Evolutionary conservation across 2,888 invertebrate species (phyloP).

Genomic region (Ochlodes sylvanus): DNA sequence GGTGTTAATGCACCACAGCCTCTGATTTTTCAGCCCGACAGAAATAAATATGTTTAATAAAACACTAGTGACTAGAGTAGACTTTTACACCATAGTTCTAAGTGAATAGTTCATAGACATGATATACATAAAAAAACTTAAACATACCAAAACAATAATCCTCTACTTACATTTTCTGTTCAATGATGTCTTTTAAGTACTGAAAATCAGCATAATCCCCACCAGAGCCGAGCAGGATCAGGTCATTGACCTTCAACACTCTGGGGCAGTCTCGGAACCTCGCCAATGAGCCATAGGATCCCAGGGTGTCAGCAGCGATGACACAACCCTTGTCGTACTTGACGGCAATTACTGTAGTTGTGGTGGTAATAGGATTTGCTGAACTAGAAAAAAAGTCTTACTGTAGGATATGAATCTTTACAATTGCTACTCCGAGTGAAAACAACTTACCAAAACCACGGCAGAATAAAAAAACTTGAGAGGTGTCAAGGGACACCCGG

Average conservation of each 20-base stretch:
- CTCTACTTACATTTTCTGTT: slow-evolving; percentile 91
- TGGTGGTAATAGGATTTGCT: slow-evolving; percentile 92
- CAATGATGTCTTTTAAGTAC: slow-evolving; percentile 92
- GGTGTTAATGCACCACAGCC: too few species aligned
- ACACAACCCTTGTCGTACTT: slow-evolving; percentile 95
- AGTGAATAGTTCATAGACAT: too few species aligned
- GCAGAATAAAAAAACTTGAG: too few species aligned
- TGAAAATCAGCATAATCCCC: slow-evolving; percentile 99
- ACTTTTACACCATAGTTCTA: too few species aligned
- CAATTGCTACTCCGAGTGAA: too few species aligned
- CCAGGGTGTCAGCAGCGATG: slow-evolving; percentile 96
- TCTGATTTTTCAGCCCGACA: too few species aligned
- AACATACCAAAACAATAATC: not conserved
- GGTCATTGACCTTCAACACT: slow-evolving; percentile 94
- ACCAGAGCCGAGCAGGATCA: slow-evolving; percentile 94
- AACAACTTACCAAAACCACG: too few species aligned
- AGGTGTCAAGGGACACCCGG: too few species aligned
- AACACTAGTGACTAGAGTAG: too few species aligned
- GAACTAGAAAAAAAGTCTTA: slow-evolving; percentile 54
- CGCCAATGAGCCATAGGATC: slow-evolving; percentile 97
- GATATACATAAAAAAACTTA: too few species aligned
- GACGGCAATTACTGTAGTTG: slow-evolving; percentile 95
- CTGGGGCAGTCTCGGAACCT: slow-evolving; percentile 94
- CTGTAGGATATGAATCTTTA: too few species aligned
- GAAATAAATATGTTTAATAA: too few species aligned